phyloP scores from a whole-genome alignment of 2,797 vertebrate genomes.

The Karalla daura region DNA sequence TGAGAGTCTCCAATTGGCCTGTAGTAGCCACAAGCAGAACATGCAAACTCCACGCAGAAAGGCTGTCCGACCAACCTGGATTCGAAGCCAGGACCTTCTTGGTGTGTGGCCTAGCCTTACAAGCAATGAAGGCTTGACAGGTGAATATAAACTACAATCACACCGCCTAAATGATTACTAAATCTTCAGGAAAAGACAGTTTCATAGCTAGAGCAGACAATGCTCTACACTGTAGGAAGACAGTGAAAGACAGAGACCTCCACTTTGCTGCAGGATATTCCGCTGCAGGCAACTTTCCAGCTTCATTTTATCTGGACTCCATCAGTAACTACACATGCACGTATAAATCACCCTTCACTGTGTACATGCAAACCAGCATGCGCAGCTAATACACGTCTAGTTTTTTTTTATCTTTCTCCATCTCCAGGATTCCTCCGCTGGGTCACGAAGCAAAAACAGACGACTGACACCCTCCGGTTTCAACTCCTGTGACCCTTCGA shows the following conservation, averaged over 20 bases:
- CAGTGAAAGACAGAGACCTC: not conserved
- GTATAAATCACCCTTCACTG: constrained; percentile 46
- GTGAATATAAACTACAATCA: not conserved
- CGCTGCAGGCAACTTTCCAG: constrained; percentile 34
- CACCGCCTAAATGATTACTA: not conserved
- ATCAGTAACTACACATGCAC: constrained; percentile 41
- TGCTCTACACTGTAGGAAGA: not conserved
- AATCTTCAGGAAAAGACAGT: not conserved
- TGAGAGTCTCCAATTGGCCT: too few species aligned
- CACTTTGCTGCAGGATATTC: not conserved
- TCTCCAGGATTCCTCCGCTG: constrained; percentile 48
- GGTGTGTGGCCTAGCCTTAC: too few species aligned
- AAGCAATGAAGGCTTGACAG: constrained; percentile 3
- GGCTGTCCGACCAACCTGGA: too few species aligned
- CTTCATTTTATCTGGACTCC: constrained; percentile 33
- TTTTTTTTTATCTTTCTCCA: constrained; percentile 1
- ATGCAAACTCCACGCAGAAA: too few species aligned
- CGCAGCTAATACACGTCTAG: constrained; percentile 30
- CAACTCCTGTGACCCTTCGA: constrained; percentile 79
- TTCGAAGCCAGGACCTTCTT: too few species aligned
- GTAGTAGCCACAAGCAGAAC: too few species aligned
- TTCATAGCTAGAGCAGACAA: not conserved
- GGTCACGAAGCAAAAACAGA: constrained; percentile 53
- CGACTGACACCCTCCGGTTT: constrained; percentile 73
- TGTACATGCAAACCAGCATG: constrained; percentile 23